Conservation (phyloP, 1,140 invertebrate species). For the Brachionus plicatilis region DNA sequence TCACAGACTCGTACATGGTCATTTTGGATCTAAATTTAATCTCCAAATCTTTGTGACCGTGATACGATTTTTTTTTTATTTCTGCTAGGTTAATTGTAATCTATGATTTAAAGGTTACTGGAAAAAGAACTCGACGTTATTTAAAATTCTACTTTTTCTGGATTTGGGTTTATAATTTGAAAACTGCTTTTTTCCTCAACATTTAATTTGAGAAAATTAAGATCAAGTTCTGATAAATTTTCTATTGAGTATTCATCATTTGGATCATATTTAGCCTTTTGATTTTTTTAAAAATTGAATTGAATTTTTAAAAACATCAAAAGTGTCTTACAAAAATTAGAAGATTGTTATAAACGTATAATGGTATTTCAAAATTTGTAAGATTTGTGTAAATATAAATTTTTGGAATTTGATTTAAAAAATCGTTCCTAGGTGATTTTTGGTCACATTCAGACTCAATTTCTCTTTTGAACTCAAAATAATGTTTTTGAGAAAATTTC, state of each 20-base stretch:
- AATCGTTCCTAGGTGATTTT: background rate
- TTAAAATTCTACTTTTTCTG: background rate
- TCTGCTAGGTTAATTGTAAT: background rate
- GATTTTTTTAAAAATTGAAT: background rate
- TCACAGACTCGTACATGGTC: background rate
- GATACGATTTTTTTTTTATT: background rate
- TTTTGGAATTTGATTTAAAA: background rate
- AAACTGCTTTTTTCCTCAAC: background rate
- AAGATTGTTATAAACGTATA: background rate
- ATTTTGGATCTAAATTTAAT: background rate
- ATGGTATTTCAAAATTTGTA: slow-evolving; percentile 36
- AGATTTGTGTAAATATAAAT: slow-evolving; percentile 16
- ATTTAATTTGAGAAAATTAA: background rate
- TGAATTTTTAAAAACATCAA: background rate
- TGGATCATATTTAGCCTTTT: background rate
- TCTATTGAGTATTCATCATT: background rate
- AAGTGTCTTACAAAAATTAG: slow-evolving; percentile 9
- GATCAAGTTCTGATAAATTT: background rate
- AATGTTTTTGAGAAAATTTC: background rate
- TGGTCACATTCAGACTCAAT: background rate
- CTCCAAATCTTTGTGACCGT: background rate
- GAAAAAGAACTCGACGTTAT: background rate
- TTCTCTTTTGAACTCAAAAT: background rate
- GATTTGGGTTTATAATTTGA: background rate
- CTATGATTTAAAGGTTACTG: background rate